Conservation (phyloP, 2,888 invertebrate species). For the Adelphocoris suturalis region DNA sequence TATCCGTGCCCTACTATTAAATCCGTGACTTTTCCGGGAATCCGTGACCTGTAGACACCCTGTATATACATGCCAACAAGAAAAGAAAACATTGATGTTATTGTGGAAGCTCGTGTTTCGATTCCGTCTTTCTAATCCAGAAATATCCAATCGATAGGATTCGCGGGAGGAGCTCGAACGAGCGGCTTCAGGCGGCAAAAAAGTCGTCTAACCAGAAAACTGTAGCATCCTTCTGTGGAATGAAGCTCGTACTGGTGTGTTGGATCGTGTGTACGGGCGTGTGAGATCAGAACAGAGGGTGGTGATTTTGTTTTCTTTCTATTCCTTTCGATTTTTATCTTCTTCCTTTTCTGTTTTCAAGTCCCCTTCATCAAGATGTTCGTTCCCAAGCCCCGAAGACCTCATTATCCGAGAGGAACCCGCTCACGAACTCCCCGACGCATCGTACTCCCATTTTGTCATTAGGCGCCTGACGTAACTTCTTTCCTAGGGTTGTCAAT, state of each 20-base stretch:
- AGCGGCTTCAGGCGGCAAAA: not conserved
- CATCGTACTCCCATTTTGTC: not conserved
- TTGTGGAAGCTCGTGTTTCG: too few species aligned
- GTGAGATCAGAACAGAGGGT: not conserved
- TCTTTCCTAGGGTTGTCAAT: not conserved
- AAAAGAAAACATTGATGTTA: too few species aligned
- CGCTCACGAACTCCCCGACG: constrained; percentile 1
- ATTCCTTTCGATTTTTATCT: constrained; percentile 7
- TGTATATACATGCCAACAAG: too few species aligned
- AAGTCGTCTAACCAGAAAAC: not conserved
- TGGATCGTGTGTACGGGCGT: not conserved
- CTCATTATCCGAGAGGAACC: not conserved
- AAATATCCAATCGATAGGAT: not conserved
- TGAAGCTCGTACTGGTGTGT: not conserved
- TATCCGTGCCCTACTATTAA: too few species aligned
- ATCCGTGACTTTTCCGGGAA: too few species aligned
- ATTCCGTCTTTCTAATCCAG: not conserved
- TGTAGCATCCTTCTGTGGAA: not conserved
- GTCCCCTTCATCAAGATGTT: constrained; percentile 14
- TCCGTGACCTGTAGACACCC: too few species aligned
- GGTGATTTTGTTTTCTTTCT: not conserved
- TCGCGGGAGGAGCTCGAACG: not conserved
- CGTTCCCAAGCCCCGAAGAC: not conserved
- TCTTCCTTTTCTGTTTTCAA: not conserved
- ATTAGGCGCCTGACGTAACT: not conserved